Conservation (phyloP, 2,797 vertebrate genomes). For the Hippoglossus hippoglossus region DNA sequence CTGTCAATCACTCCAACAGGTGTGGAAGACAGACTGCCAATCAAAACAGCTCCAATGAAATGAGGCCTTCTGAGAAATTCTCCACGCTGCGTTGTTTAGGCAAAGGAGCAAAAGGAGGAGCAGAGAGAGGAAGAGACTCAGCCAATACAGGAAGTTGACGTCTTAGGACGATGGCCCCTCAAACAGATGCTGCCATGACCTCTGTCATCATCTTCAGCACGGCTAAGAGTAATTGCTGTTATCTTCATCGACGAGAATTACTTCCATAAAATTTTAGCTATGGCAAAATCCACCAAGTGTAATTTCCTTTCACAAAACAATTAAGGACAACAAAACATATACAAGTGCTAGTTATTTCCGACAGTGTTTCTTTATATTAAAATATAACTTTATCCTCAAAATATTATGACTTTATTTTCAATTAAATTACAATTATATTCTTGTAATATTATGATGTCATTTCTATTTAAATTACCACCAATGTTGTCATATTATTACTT, state of each 20-base stretch:
- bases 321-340: too few relatives aligned
- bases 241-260: background rate
- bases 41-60: constrained; percentile 69
- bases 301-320: too few relatives aligned
- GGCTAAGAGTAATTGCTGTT: constrained; percentile 5
- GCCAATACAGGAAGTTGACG: constrained; percentile 33
- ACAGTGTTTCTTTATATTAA: too few relatives aligned
- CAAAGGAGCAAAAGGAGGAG: constrained; percentile 11
- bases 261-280: constrained; percentile 10
- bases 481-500: too few relatives aligned
- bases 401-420: too few relatives aligned
- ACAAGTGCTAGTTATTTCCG: too few relatives aligned
- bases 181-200: constrained; percentile 49
- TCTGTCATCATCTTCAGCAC: constrained; percentile 36
- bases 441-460: too few relatives aligned
- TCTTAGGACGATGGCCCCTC: constrained; percentile 24
- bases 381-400: too few relatives aligned
- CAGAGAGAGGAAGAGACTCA: constrained; percentile 21
- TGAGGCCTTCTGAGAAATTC: constrained; percentile 30
- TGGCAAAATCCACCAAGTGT: constrained; percentile 15
- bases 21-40: constrained; percentile 71
- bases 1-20: constrained; percentile 94
- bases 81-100: constrained; percentile 24
- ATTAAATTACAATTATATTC: too few relatives aligned
- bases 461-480: too few relatives aligned